Evolutionary conservation across 2,797 vertebrate genomes (phyloP).

Genomic region (Oreonectes daqikongensis): DNA sequence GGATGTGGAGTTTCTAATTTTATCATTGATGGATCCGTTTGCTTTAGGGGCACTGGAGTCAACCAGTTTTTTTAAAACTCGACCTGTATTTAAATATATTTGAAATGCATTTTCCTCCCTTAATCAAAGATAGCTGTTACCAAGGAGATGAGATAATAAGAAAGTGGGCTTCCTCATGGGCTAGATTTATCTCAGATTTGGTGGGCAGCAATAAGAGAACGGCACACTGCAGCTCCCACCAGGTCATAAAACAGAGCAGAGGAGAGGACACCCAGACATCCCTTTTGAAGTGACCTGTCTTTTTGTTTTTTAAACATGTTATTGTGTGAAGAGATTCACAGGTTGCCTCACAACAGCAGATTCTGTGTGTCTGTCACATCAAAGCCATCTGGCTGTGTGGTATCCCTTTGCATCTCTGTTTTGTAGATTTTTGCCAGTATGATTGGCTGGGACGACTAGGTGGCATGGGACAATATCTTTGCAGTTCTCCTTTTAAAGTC

Average conservation of each 20-base stretch:
- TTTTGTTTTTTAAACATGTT: slow-evolving; percentile 39
- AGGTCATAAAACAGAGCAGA: slow-evolving; percentile 23
- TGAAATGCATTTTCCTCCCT: slow-evolving; percentile 28
- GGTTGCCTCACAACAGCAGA: slow-evolving; percentile 19
- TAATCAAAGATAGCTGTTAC: slow-evolving; percentile 54
- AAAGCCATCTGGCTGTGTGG: slow-evolving; percentile 48
- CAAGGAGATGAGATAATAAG: slow-evolving; percentile 58
- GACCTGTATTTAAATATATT: slow-evolving; percentile 37
- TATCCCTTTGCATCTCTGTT: slow-evolving; percentile 41
- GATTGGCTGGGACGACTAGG: slow-evolving; percentile 11
- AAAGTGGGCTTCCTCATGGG: slow-evolving; percentile 52
- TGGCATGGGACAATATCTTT: slow-evolving; percentile 33
- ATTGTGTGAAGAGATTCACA: slow-evolving; percentile 43
- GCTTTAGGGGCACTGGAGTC: neutral
- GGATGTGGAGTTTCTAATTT: slow-evolving; percentile 12
- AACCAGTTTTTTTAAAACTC: slow-evolving; percentile 18
- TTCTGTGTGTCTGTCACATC: slow-evolving; percentile 30
- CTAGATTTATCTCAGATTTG: slow-evolving; percentile 50
- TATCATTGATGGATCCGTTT: slow-evolving; percentile 7
- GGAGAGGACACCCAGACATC: slow-evolving; percentile 16
- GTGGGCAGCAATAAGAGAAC: slow-evolving; percentile 49
- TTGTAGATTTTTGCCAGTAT: slow-evolving; percentile 25
- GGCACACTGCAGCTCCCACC: slow-evolving; percentile 31
- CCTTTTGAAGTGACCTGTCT: slow-evolving; percentile 44
- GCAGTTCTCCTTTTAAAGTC: slow-evolving; percentile 19